Conservation (phyloP, 2,888 invertebrate species). For the Corbicula japonica region DNA sequence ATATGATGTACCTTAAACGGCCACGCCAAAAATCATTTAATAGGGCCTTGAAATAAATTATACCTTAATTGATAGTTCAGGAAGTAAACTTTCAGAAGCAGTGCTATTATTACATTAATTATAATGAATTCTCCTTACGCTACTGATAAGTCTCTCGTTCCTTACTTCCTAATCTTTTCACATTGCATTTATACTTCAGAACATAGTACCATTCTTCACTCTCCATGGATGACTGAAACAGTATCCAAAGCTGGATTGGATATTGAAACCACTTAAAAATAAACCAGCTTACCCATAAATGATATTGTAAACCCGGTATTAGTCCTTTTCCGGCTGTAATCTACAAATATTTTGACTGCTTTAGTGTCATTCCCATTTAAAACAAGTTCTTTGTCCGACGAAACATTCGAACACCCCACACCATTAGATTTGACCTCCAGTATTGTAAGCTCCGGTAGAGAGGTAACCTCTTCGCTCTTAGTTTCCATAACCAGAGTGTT, state of each 20-base stretch:
- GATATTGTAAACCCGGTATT: slow-evolving; percentile 44
- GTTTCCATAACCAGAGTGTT: slow-evolving; percentile 27
- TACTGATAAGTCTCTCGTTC: no score
- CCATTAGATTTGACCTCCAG: background rate
- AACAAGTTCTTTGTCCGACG: background rate
- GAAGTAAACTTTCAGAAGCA: no score
- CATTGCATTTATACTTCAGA: background rate
- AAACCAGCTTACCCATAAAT: slow-evolving; percentile 32
- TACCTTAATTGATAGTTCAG: no score
- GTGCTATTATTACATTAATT: no score
- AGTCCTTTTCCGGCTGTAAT: slow-evolving; percentile 21
- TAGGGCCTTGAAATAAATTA: no score
- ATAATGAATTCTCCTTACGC: no score
- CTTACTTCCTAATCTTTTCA: background rate
- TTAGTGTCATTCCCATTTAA: slow-evolving; percentile 30
- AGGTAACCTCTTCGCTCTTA: background rate
- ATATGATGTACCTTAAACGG: no score
- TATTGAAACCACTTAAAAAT: no score
- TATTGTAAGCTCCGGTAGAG: slow-evolving; percentile 13
- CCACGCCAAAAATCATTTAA: no score
- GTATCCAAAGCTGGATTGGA: no score
- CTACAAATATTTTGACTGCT: slow-evolving; percentile 19
- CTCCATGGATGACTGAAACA: no score
- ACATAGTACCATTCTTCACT: background rate
- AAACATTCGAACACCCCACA: background rate